phyloP scores from a whole-genome alignment of 2,888 invertebrate species.

The Allophyes oxyacanthae region DNA sequence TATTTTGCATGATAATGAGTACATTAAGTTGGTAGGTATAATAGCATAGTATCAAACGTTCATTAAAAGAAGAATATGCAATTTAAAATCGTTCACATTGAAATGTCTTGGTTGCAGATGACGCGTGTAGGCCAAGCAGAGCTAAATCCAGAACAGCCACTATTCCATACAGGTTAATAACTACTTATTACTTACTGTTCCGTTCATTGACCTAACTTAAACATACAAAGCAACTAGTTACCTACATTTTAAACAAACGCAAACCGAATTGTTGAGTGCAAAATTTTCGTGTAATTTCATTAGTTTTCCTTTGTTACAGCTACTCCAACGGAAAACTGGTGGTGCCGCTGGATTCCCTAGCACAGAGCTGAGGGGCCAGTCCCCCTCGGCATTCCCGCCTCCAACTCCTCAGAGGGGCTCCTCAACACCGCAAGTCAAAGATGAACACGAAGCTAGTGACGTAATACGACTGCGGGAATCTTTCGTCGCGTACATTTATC shows the following conservation, averaged over 20 bases:
- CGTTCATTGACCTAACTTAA: conserved; percentile 41
- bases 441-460: conserved; percentile 61
- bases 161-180: conserved; percentile 88
- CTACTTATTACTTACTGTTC: conserved; percentile 55
- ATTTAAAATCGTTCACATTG: conserved; percentile 57
- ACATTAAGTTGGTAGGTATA: no score
- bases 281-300: conserved; percentile 50
- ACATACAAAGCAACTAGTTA: conserved; percentile 39
- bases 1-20: no score
- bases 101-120: conserved; percentile 87
- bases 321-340: conserved; percentile 89
- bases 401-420: conserved; percentile 81
- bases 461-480: conserved; percentile 41
- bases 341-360: conserved; percentile 90
- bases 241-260: conserved; percentile 19
- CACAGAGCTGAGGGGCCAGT: conserved; percentile 85
- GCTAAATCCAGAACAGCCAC: conserved; percentile 88
- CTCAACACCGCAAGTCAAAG: conserved; percentile 70
- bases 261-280: not conserved
- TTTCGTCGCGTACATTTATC: conserved; percentile 22
- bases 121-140: conserved; percentile 88
- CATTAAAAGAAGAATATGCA: conserved; percentile 40
- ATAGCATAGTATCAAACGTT: no score
- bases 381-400: conserved; percentile 79
- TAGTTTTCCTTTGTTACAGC: conserved; percentile 81